Conservation (phyloP, 2,888 invertebrate genomes). For the Catocala sponsa region DNA sequence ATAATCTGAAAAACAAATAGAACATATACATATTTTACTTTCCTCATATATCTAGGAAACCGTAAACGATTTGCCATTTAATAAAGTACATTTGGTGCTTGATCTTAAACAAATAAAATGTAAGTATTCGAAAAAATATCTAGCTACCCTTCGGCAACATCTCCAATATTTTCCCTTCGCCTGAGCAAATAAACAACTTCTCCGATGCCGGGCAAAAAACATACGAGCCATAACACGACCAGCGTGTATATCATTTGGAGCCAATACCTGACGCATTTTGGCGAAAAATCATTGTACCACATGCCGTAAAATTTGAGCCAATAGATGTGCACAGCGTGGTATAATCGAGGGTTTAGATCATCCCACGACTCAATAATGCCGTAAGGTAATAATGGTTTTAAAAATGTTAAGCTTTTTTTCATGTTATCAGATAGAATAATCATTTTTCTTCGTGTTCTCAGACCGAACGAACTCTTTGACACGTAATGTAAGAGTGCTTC, state of each 20-base stretch:
- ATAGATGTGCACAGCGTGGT: constrained; percentile 81
- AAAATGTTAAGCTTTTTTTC: constrained; percentile 61
- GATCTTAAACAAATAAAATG: constrained; percentile 48
- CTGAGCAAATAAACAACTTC: constrained; percentile 91
- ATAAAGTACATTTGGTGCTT: constrained; percentile 48
- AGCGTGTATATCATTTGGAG: constrained; percentile 71
- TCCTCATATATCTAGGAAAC: constrained; percentile 24
- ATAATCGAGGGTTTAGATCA: constrained; percentile 76
- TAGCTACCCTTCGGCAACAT: constrained; percentile 86
- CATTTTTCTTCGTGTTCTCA: constrained; percentile 57
- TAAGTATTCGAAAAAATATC: constrained; percentile 49
- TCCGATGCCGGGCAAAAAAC: constrained; percentile 85
- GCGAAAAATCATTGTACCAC: constrained; percentile 78
- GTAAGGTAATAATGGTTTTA: constrained; percentile 70
- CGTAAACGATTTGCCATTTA: constrained; percentile 36
- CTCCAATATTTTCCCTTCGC: constrained; percentile 89
- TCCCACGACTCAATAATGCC: constrained; percentile 79
- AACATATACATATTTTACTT: constrained; percentile 11
- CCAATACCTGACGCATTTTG: constrained; percentile 71
- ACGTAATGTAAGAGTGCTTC: constrained; percentile 68
- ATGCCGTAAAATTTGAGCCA: constrained; percentile 85
- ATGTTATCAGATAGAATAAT: constrained; percentile 62
- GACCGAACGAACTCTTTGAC: constrained; percentile 58
- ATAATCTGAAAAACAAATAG: constrained; percentile 69
- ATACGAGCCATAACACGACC: constrained; percentile 79